A percentile compares a stretch with the other conserved stretches of the same genome.
Conservation (phyloP, 2,113 vertebrate species). For the Takifugu flavidus region DNA sequence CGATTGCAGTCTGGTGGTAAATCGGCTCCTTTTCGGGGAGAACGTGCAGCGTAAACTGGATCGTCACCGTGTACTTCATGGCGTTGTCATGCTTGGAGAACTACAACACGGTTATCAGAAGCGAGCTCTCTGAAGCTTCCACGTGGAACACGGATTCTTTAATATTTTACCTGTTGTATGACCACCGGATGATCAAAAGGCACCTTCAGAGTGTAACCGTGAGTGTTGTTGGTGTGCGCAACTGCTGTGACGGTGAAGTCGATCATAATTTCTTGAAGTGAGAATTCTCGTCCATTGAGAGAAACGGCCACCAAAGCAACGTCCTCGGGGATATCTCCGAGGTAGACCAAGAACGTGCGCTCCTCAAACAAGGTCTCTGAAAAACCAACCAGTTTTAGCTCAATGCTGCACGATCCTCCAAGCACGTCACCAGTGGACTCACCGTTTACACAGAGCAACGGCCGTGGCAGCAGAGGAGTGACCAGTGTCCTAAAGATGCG, state of each 20-base stretch:
- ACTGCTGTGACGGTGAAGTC: background rate
- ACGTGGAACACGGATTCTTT: too few relatives aligned
- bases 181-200: slow-evolving; percentile 49
- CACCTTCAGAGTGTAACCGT: slow-evolving; percentile 54
- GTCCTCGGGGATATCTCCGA: slow-evolving; percentile 59
- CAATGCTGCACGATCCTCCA: background rate
- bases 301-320: slow-evolving; percentile 33
- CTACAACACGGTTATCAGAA: slow-evolving; percentile 20
- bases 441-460: slow-evolving; percentile 26
- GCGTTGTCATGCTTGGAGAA: slow-evolving; percentile 23
- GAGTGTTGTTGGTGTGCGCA: slow-evolving; percentile 29
- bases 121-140: background rate
- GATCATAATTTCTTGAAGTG: background rate
- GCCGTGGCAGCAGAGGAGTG: slow-evolving; percentile 37
- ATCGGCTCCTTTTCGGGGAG: slow-evolving; percentile 38
- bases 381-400: background rate
- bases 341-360: slow-evolving; percentile 38
- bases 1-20: slow-evolving; percentile 6
- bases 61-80: slow-evolving; percentile 38
- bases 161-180: slow-evolving; percentile 26
- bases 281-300: slow-evolving; percentile 40
- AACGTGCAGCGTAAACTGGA: slow-evolving; percentile 58
- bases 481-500: slow-evolving; percentile 25
- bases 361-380: slow-evolving; percentile 31
- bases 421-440: background rate